Base-by-base conservation (phyloP, 2,888 invertebrate species). In the Perizoma flavofasciatum region DNA sequence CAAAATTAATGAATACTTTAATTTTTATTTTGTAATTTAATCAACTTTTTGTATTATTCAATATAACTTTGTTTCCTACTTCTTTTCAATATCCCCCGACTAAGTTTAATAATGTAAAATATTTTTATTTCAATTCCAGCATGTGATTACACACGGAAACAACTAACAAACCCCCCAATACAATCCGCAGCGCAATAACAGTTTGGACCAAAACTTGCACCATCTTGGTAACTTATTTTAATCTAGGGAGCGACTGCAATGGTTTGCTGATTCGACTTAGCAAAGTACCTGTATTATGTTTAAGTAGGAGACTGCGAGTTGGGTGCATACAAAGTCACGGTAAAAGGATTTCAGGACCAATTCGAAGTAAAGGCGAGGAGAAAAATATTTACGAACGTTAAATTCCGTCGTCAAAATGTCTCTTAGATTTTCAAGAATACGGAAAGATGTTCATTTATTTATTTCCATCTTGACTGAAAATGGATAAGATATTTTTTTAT, bases 101-200 rank as follows among this genome's bases (percentile, higher is more conserved):
- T 2, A 22, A 22, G 22, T 22, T 22, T 22, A 2, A 22, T 22
- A 56, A 50, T 39, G 39, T 53, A 34, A 48, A 53, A 59, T 43
- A 47, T 43, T 59, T 59, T 47, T 47, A 59, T 47, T 60, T 52
- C 22, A 55, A 60, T 52, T 34, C 44, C 22, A 35, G 39, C 55
- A 55, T 34, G 47, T 59, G 55, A 59, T 59, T 50, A 45, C 41
- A 53, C 44, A 39, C 34, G 34, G 33, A 51, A 50, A 47, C 49
- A 11, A 54, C 50, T 55, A 41, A 55, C 45, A 44, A 43, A 61
- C 35, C 45, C 35, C 45, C 50, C 49, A 41, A 56, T 56, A 61
- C 61, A 49, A 56, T 49, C 61, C 41, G 35, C 56, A 53, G 41
- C 43, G 56, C 56, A 56, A 61, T 61, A 61, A 56, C 56, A 49